Evolutionary conservation across 2,888 invertebrate species (phyloP).

Genomic region (Osedax frankpressi): DNA sequence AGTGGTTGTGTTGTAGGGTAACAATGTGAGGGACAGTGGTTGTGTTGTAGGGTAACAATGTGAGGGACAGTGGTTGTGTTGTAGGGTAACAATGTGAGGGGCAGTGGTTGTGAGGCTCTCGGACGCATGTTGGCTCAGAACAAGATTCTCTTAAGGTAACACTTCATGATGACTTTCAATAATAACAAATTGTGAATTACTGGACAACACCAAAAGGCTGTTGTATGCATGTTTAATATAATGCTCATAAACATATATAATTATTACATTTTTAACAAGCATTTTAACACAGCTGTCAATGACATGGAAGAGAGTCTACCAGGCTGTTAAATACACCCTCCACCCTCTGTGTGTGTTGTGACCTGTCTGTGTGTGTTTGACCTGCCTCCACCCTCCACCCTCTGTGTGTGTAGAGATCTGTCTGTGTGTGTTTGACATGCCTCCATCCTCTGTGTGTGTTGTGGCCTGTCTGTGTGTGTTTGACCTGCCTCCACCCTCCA

Average conservation of each 20-base stretch:
- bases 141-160: slow-evolving; percentile 36
- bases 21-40: no score
- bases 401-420: no score
- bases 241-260: not conserved
- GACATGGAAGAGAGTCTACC: not conserved
- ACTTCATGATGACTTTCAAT: not conserved
- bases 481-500: no score
- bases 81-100: slow-evolving; percentile 45
- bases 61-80: no score
- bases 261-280: not conserved
- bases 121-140: slow-evolving; percentile 42
- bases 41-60: no score
- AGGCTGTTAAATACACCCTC: not conserved
- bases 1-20: no score
- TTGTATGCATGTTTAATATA: not conserved
- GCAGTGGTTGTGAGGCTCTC: slow-evolving; percentile 38
- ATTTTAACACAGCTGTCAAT: not conserved
- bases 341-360: no score
- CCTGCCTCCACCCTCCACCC: no score
- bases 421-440: no score
- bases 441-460: no score
- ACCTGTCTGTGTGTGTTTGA: no score
- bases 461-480: no score
- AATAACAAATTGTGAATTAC: not conserved
- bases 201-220: not conserved